Evolutionary conservation across 2,113 vertebrate species (phyloP).

Genomic region (Herpetotheres cachinnans): DNA sequence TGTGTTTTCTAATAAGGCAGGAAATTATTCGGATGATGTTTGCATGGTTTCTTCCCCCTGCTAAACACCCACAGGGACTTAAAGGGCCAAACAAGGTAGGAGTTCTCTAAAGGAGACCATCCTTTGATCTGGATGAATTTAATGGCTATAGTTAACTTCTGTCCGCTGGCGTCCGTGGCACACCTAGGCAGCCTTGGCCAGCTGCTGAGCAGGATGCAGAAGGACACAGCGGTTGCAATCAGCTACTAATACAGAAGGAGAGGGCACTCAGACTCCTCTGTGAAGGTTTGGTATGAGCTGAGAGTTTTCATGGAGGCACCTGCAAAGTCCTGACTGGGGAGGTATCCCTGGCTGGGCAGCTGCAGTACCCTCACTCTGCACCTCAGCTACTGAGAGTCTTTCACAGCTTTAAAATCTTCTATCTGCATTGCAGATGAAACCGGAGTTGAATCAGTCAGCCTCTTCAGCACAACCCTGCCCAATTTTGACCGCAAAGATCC

Average conservation of each 20-base stretch:
- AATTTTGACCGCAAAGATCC: neutral
- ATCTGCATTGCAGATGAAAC: neutral
- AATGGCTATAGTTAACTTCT: neutral
- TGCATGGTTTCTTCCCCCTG: neutral
- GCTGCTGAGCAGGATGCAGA: neutral
- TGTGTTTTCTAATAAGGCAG: neutral
- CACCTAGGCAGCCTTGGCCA: neutral
- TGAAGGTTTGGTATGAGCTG: neutral
- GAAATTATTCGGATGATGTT: neutral
- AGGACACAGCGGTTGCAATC: neutral
- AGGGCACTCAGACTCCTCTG: neutral
- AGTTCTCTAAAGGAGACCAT: neutral
- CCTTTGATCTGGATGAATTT: too few species aligned
- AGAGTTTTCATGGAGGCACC: too few species aligned
- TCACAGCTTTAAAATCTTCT: neutral
- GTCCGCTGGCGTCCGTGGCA: neutral
- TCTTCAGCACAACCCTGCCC: neutral
- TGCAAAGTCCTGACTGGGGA: neutral
- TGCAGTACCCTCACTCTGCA: neutral
- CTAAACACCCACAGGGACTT: neutral
- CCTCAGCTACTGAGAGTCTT: neutral
- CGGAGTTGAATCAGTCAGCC: neutral
- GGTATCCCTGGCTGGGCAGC: neutral
- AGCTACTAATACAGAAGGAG: neutral
- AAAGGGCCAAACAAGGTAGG: neutral